Conservation (phyloP, 2,797 vertebrate genomes). For the Alectoris magna region DNA sequence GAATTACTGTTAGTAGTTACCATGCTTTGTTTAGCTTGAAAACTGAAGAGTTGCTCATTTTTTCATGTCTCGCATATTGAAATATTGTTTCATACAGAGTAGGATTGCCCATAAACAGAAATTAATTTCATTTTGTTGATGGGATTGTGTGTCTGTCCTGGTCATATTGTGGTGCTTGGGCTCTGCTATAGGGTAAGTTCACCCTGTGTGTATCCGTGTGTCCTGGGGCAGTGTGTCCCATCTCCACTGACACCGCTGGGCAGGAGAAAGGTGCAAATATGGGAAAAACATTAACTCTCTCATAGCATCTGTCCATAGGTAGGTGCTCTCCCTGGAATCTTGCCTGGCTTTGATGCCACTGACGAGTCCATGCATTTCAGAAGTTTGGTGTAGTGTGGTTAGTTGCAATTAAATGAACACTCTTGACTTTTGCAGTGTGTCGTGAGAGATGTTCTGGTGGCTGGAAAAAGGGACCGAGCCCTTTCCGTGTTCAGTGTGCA, state of each 20-base stretch:
- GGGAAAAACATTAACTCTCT: slow-evolving; percentile 1
- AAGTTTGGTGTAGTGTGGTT: background rate
- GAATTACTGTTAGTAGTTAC: background rate
- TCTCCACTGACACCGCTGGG: slow-evolving; percentile 33
- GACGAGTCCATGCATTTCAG: background rate
- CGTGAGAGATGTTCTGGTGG: background rate
- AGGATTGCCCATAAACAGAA: background rate
- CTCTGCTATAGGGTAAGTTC: background rate
- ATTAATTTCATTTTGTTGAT: background rate
- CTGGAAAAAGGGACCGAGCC: background rate
- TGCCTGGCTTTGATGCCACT: background rate
- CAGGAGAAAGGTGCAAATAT: slow-evolving; percentile 18
- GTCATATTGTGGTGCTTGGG: background rate
- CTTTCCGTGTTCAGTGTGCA: background rate
- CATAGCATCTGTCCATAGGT: slow-evolving; percentile 14
- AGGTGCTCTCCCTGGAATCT: background rate
- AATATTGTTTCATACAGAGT: background rate
- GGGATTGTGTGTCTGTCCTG: background rate
- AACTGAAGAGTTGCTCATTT: background rate
- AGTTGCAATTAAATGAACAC: slow-evolving; percentile 9
- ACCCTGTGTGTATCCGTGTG: background rate
- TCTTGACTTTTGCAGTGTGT: background rate
- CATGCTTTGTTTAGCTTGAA: background rate
- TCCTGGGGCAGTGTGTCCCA: background rate
- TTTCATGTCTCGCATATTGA: background rate